Base-by-base conservation (phyloP, 2,113 vertebrate genomes). In the Trochalopteron elliotii region DNA sequence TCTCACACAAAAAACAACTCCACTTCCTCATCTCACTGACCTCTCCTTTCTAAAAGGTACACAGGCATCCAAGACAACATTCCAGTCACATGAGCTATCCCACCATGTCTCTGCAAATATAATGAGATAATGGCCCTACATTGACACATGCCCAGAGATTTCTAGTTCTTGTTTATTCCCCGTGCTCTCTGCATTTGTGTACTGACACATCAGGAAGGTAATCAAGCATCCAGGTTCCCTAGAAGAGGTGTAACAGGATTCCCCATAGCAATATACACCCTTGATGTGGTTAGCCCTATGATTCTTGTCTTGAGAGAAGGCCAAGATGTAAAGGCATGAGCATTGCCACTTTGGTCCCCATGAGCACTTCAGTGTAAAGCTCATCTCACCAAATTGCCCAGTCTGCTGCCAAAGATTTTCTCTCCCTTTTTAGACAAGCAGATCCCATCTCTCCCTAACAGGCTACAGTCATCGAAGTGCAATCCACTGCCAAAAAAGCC, bases 21-120 rank as follows among this genome's bases (percentile, higher is more conserved):
- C 7, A 61, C 45, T 4, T 20, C 22, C 17, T 61, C 35, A 61
- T 25, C 28, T 50, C 0, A 0, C 16, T 49, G 28, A 61, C 27
- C n/a, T 60, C 44, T 24, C 56, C n/a, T 20, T 76, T 76, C 44
- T 39, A 31, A 60, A 60, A 60, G 19, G 35, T 49, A 61, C 35
- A 25, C n/a, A 76, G 27, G n/a, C 21, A 61, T 25, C 28, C 44
- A 60, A 76, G n/a, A 53, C 27, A 49, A 49, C 27, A 49, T 25
- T 49, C n/a, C 9, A 76, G 27, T 25, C 44, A 60, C 21, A 24
- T 14, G 7, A 49, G 15, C 15, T 39, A 19, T 76, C 21, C 20
- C n/a, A 49, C n/a, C 1, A 0, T 60, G 49, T 60, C n/a, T 60
- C 44, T 37, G 9, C 19, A 45, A 57, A 76, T 37, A 44, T 15